These are phyloP conservation scores for Heliopora coerulea DNA, from an alignment of 92 coral and sea anemone genomes.

Conservation along the genomic window DNA sequence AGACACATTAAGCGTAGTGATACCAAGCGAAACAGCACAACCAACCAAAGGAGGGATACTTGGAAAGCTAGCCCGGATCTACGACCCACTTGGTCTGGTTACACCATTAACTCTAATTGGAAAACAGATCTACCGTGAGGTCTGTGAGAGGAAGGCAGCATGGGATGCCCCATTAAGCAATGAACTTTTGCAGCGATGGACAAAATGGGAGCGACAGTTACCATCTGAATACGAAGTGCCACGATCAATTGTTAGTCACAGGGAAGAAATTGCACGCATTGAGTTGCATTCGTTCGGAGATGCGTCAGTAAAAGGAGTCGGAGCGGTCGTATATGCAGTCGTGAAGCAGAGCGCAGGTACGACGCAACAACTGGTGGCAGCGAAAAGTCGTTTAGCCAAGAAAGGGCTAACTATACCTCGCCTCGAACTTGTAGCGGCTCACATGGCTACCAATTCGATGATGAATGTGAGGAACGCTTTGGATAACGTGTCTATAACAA, in stretches of 20 bases:
- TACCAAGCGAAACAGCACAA: conserved; percentile 14
- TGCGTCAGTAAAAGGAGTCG: conserved; percentile 1
- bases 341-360: conserved; percentile 4
- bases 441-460: conserved; percentile 18
- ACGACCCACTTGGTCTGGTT: conserved; percentile 34
- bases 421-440: conserved; percentile 15
- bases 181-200: not conserved
- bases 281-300: too few relatives aligned
- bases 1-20: not conserved
- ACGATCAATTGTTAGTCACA: not conserved
- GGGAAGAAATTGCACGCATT: not conserved
- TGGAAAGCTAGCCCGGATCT: conserved; percentile 30
- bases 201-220: conserved; percentile 6
- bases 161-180: conserved; percentile 7
- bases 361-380: conserved; percentile 20
- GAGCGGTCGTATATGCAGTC: conserved; percentile 23
- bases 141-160: conserved; percentile 1
- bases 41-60: conserved; percentile 43
- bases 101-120: conserved; percentile 22
- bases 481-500: too few relatives aligned
- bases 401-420: conserved; percentile 19
- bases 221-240: not conserved
- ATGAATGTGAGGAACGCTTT: conserved; percentile 15
- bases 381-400: conserved; percentile 28
- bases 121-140: conserved; percentile 4